Percentiles rank a stretch among this genome's conserved stretches.
phyloP scores from a whole-genome alignment of 64 coral and sea anemone species.

The Actinia tenebrosa region DNA sequence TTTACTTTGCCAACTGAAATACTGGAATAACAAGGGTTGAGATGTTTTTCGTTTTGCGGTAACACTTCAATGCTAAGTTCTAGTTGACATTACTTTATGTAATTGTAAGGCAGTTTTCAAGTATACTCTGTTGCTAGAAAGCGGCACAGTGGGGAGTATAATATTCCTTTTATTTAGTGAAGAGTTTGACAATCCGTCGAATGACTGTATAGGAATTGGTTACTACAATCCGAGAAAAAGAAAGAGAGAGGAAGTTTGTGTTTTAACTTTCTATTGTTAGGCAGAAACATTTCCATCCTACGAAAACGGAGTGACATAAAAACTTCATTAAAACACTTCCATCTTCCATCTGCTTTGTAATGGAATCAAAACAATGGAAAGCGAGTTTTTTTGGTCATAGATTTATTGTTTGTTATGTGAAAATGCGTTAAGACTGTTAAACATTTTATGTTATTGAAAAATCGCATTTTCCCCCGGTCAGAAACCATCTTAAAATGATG shows the following conservation, averaged over 20 bases:
- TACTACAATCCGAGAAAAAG: background rate
- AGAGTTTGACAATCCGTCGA: background rate
- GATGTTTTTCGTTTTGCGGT: background rate
- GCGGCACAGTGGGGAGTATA: background rate
- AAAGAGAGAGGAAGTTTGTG: background rate
- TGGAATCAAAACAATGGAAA: too few species aligned
- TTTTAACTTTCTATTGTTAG: too few species aligned
- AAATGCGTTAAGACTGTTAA: too few species aligned
- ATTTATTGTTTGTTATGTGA: too few species aligned
- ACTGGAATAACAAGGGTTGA: background rate
- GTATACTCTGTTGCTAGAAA: background rate
- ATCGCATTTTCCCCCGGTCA: too few species aligned
- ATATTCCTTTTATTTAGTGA: background rate
- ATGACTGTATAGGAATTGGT: background rate
- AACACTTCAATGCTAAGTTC: background rate
- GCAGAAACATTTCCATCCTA: too few species aligned
- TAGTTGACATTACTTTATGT: background rate
- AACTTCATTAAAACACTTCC: too few species aligned
- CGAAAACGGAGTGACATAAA: too few species aligned
- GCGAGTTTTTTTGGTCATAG: too few species aligned
- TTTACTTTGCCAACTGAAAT: background rate
- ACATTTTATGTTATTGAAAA: too few species aligned
- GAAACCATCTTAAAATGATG: too few species aligned
- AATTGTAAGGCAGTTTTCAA: background rate
- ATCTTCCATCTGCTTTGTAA: too few species aligned